phyloP scores from a whole-genome alignment of 2,797 vertebrate species.

The Stomatorhinus walkeri region DNA sequence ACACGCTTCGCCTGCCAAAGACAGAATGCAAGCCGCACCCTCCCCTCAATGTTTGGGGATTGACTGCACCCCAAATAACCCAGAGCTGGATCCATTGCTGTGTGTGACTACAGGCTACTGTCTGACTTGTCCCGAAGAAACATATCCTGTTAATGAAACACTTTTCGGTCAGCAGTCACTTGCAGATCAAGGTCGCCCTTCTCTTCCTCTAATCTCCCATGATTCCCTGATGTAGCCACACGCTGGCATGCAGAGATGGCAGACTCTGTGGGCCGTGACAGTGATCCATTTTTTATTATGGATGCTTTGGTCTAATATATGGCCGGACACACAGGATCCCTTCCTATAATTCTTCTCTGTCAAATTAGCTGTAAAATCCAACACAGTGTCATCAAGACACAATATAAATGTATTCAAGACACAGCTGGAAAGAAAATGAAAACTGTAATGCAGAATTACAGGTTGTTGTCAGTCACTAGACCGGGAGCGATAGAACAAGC shows the following conservation, averaged over 20 bases:
- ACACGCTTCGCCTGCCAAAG: neutral
- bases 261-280: neutral
- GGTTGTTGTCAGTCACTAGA: neutral
- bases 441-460: neutral
- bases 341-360: neutral
- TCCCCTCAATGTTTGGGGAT: neutral
- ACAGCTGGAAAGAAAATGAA: neutral
- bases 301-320: neutral
- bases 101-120: neutral
- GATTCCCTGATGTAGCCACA: neutral
- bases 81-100: neutral
- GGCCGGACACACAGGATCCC: neutral
- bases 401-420: neutral
- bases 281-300: neutral
- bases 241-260: neutral
- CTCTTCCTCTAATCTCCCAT: conserved; percentile 3
- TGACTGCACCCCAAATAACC: neutral
- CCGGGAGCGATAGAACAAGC: neutral
- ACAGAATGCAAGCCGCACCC: neutral
- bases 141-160: conserved; percentile 15
- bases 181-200: conserved; percentile 1
- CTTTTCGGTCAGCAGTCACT: neutral
- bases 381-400: neutral
- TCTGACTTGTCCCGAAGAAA: neutral
- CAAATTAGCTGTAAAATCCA: neutral